Base-by-base conservation (phyloP, 1,140 invertebrate genomes). In the Diabrotica undecimpunctata region DNA sequence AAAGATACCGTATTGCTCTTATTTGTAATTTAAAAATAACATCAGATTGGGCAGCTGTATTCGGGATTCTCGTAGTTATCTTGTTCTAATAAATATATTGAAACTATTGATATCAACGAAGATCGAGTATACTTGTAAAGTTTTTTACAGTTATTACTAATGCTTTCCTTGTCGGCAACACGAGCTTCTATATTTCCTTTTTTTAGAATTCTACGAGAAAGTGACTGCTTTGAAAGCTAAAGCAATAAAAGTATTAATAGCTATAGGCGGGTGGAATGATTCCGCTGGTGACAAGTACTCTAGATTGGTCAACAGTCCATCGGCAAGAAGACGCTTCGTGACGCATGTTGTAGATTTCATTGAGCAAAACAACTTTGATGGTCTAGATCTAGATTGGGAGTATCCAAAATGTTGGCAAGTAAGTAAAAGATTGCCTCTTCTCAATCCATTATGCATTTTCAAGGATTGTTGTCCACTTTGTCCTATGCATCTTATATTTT, bases 381-480 rank as follows among this genome's bases (percentile, higher is more conserved):
- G 88, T 38, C 77, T 90, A 5, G 88, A 91, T 76, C 73, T 90
- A 13, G 88, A 89, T 70, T 91, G 88, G 88, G 88, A 90, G 75
- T 91, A 90, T 78, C 89, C 89, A 2, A 85, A 84, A 70, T 89
- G 88, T 69, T 88, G 85, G 83, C 86, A 89, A 81, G 87, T 88
- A 72, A 77, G 64, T 70, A 41, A 37, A 61, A 50, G 11, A 41
- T 51, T 9, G 46, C 5, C n/a, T 4, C 9, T 25, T 11, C 11
- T 54, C 10, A n/a, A 38, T 12, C 38, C 6, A 14, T 25, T 25
- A 25, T 25, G 25, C 25, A 25, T 25, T 25, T 25, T 25, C 25
- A 25, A 25, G 25, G 25, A 25, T 25, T 25, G 25, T 25, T 25
- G 25, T 35, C 6, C 50, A 7, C n/a, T n/a, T n/a, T n/a, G n/a